phyloP scores from a whole-genome alignment of 2,113 vertebrate genomes.

The Thinocorus orbignyianus region DNA sequence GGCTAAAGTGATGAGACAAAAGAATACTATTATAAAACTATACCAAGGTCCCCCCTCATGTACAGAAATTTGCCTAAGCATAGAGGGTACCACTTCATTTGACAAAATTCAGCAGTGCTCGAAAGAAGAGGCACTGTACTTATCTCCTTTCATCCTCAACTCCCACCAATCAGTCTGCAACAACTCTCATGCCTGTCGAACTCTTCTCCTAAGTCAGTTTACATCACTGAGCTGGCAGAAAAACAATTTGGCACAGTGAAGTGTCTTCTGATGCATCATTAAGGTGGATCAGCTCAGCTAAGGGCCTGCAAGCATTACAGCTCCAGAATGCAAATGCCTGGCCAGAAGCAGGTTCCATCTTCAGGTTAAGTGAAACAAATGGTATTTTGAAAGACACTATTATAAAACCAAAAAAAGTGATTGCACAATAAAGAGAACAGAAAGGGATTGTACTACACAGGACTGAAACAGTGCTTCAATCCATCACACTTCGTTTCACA shows the following conservation, averaged over 20 bases:
- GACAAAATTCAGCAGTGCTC: neutral
- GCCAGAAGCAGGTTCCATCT: neutral
- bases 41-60: neutral
- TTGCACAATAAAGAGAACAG: neutral
- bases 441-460: neutral
- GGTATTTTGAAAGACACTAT: neutral
- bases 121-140: neutral
- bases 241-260: neutral
- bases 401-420: neutral
- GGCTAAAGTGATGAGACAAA: neutral
- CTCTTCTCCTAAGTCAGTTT: neutral
- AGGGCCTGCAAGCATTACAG: neutral
- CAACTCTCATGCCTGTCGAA: neutral
- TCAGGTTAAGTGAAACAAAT: neutral
- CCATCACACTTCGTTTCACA: neutral
- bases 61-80: neutral
- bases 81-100: neutral
- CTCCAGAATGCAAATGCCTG: neutral
- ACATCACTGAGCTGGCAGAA: neutral
- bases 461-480: neutral
- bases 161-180: neutral
- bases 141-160: neutral
- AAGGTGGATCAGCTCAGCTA: neutral
- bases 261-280: neutral
- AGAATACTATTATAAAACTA: neutral